Percentiles rank a stretch among this genome's conserved stretches.
Evolutionary conservation across 2,888 invertebrate genomes (phyloP).

Genomic region (Pammene aurita): DNA sequence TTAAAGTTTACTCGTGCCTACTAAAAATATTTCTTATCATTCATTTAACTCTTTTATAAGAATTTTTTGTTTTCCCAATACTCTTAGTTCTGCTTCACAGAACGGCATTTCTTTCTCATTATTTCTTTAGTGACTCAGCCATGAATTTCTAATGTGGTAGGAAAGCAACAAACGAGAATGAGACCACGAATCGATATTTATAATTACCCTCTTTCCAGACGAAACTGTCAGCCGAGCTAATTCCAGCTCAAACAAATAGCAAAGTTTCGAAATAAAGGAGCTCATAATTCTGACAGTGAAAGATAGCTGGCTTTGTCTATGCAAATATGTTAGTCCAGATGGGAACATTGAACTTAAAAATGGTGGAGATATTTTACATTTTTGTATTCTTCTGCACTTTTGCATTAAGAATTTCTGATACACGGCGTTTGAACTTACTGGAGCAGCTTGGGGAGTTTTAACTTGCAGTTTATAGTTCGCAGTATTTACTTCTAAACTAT

Average conservation of each 20-base stretch:
- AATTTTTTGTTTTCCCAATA: too few relatives aligned
- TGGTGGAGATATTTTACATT: slow-evolving; percentile 4
- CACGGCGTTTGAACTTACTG: not conserved
- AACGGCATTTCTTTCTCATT: too few relatives aligned
- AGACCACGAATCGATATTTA: slow-evolving; percentile 2
- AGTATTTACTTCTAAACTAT: not conserved
- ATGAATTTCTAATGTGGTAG: not conserved
- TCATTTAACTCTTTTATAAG: too few relatives aligned
- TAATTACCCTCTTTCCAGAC: not conserved
- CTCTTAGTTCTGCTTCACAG: too few relatives aligned
- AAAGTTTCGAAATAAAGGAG: slow-evolving; percentile 16
- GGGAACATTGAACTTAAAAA: slow-evolving; percentile 28
- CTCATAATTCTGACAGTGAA: slow-evolving; percentile 22
- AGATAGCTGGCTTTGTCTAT: slow-evolving; percentile 24
- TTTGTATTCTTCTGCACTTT: slow-evolving; percentile 2
- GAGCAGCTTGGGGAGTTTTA: slow-evolving; percentile 1
- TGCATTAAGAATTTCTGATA: not conserved
- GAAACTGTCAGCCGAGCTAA: not conserved
- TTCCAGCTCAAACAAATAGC: not conserved
- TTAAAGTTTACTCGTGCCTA: too few relatives aligned
- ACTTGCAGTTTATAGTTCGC: not conserved
- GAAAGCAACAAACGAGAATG: not conserved
- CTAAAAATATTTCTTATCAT: too few relatives aligned
- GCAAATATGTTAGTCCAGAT: slow-evolving; percentile 33
- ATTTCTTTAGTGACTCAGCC: not conserved